A percentile compares a stretch with the other conserved stretches of the same genome.
These are phyloP conservation scores for Brachionichthys hirsutus DNA, from an alignment of 2,113 vertebrate species.

Conservation along the genomic window DNA sequence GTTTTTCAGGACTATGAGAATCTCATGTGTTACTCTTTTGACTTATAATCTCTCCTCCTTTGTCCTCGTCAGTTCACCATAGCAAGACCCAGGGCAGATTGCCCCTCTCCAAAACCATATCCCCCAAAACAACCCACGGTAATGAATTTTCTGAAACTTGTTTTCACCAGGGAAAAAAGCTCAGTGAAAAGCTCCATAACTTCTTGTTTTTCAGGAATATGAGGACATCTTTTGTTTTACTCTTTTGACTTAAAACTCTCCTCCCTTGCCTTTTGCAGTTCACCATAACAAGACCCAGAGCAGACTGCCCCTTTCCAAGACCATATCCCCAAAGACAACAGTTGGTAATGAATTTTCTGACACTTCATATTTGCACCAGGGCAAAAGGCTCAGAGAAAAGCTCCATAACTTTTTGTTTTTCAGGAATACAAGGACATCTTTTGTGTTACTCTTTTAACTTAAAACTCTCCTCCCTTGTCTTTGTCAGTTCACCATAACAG, in stretches of 20 bases:
- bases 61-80: conserved; percentile 51
- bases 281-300: conserved; percentile 62
- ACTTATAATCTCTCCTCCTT: conserved; percentile 42
- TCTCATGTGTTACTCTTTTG: conserved; percentile 24
- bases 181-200: not conserved
- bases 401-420: conserved; percentile 12
- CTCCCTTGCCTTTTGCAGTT: conserved; percentile 63
- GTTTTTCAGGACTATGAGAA: conserved; percentile 26
- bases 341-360: conserved; percentile 70
- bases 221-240: conserved; percentile 21
- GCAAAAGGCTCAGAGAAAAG: no score
- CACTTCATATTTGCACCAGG: no score
- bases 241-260: conserved; percentile 37
- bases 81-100: conserved; percentile 64
- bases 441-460: conserved; percentile 28
- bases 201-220: conserved; percentile 27
- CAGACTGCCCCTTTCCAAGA: conserved; percentile 36
- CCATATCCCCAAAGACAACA: conserved; percentile 53
- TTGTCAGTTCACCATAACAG: conserved; percentile 69
- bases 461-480: conserved; percentile 47
- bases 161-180: no score
- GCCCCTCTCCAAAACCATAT: conserved; percentile 29
- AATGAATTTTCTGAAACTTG: conserved; percentile 66
- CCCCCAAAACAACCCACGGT: conserved; percentile 66
- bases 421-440: conserved; percentile 16